Conservation (phyloP, 2,797 vertebrate species). For the Chaetophractus vellerosus region DNA sequence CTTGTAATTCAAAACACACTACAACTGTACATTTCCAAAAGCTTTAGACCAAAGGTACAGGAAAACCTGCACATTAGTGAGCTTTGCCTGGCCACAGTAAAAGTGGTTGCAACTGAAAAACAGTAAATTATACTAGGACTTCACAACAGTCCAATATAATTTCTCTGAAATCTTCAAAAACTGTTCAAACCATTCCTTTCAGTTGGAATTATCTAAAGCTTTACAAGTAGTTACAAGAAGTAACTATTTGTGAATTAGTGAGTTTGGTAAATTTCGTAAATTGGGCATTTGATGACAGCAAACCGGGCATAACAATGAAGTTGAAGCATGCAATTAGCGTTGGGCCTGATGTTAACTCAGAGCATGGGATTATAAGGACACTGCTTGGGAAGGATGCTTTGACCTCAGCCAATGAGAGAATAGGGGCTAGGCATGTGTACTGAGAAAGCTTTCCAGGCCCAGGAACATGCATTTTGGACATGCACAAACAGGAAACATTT, state of each 20-base stretch:
- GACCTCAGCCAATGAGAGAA: not conserved
- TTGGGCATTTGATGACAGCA: not conserved
- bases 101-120: constrained; percentile 37
- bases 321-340: not conserved
- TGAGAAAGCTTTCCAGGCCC: not conserved
- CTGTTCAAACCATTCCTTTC: constrained; percentile 5
- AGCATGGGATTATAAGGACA: not conserved
- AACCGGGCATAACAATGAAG: not conserved
- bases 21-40: constrained; percentile 25
- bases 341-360: not conserved
- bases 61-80: constrained; percentile 19
- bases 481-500: not conserved
- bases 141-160: not conserved
- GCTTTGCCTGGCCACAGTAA: constrained; percentile 36
- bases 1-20: constrained; percentile 43
- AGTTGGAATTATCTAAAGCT: not conserved
- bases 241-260: constrained; percentile 15
- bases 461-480: not conserved
- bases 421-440: not conserved
- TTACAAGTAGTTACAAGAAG: not conserved
- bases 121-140: constrained; percentile 14
- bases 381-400: not conserved
- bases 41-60: not conserved
- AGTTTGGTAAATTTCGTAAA: not conserved
- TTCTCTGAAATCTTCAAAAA: constrained; percentile 39